Base-by-base conservation (phyloP, 2,113 vertebrate species). In the Oxyura jamaicensis region DNA sequence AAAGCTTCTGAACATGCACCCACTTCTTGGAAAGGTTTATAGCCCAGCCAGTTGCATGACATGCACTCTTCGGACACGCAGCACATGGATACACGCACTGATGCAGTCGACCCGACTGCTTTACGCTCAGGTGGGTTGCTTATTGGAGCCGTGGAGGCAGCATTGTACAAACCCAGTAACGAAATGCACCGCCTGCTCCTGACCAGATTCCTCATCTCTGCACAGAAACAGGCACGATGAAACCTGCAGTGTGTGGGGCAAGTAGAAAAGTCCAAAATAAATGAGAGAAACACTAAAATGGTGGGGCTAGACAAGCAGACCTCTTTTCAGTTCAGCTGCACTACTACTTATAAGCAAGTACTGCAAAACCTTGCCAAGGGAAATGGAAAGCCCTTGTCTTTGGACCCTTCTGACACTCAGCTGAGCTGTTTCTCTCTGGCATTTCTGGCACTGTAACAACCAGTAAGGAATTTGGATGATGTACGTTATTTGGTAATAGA, bases 171-270 rank as follows among this genome's bases (percentile, higher is more conserved):
- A n/a, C 5, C 33, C 58, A 29, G 1, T 4, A 16, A n/a, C 31
- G 74, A 22, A 69, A 86, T 3, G 20, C 8, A 0, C 5, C 41
- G 56, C 0, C 10, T 35, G 83, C 56, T 73, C 63, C 19, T 1
- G 8, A 42, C 46, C 0, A 0, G 28, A 31, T 48, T 60, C 67
- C 42, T 56, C 1, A 0, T 28, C 35, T 28, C 21, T 12, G 42
- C 62, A 42, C 2, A 67, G 44, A 17, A 78, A 77, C 6, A 50
- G 48, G 8, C 19, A 50, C 62, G 78, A 62, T 31, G 25, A 46
- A 60, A 89, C 15, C 22, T 48, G 48, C 35, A 50, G 23, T 41
- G 52, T 2, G 12, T 5, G 20, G 72, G 69, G 73, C 36, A 53
- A 67, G 31, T 4, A 81, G 23, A 9, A 6, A 5, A 55, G 56